Base-by-base conservation (phyloP, 2,888 invertebrate genomes). In the Amphipyra berbera region DNA sequence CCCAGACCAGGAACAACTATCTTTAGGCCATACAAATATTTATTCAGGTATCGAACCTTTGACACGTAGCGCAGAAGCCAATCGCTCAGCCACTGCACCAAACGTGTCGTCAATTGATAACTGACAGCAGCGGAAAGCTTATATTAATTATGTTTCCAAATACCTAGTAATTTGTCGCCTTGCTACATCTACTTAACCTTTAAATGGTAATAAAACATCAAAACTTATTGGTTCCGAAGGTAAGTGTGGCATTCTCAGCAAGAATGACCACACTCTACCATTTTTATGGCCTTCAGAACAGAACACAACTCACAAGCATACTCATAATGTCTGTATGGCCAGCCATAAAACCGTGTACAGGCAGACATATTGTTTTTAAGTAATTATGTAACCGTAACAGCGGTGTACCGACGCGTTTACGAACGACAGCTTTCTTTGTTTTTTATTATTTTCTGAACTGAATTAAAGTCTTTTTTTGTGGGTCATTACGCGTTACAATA, bases 381-480 rank as follows among this genome's bases (percentile, higher is more conserved):
- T 30, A 52, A 42, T 68, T 21, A 68, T 71, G 65, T 56, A 71
- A 68, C 30, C 15, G 42, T 47, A 64, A 40, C 49, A 47, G 35
- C 47, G 14, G 49, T 7, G 44, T 5, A 64, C 12, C 15, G 1
- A 37, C 37, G 4, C 71, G 46, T 12, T 49, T 37, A 27, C 14
- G 44, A 30, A 13, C 27, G 12, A 40, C n/a, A 21, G 50, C 71
- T 64, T 68, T 68, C 67, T 37, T 56, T 49, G 50, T 33, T 56
- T 30, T 27, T 55, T 52, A 44, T 50, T 67, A 55, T 47, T 15
- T 55, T 40, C 38, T 50, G 41, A 50, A 70, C 7, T 30, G 7
- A 42, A 6, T 15, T 42, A 30, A 40, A 13, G 42, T 15, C 7
- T 21, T 42, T 27, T 12, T 6, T 12, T 41, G 5, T 13, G 12